A percentile compares a stretch with the other conserved stretches of the same genome.
Evolutionary conservation across 2,888 invertebrate genomes (phyloP).

Genomic region (Aleiodes leptofemur): DNA sequence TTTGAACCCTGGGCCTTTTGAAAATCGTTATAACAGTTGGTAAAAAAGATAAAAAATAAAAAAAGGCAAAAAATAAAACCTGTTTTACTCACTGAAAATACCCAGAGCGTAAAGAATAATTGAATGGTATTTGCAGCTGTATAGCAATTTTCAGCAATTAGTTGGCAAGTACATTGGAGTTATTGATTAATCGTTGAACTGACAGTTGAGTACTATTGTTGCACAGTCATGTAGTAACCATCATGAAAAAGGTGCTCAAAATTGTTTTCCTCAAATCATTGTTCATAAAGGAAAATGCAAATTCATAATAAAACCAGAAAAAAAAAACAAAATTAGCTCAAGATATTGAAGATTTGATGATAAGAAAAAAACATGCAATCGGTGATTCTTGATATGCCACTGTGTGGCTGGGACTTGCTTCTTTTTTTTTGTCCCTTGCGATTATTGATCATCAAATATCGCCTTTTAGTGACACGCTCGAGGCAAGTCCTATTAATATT

Average conservation of each 20-base stretch:
- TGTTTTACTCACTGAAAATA: too few relatives aligned
- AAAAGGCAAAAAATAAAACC: background rate
- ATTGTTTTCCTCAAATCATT: constrained; percentile 4
- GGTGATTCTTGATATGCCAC: background rate
- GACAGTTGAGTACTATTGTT: background rate
- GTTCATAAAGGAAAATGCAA: background rate
- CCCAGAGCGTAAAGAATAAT: background rate
- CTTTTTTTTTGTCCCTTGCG: background rate
- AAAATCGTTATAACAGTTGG: background rate
- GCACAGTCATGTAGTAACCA: background rate
- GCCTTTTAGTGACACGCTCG: constrained; percentile 31
- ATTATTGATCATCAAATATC: constrained; percentile 30
- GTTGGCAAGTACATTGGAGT: background rate
- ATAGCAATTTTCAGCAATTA: constrained; percentile 11
- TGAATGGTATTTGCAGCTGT: constrained; percentile 23
- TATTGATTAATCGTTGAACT: constrained; percentile 34
- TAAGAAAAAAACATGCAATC: background rate
- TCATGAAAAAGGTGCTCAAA: constrained; percentile 1
- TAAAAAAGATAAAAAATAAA: background rate
- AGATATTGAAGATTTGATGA: background rate
- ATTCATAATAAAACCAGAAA: background rate
- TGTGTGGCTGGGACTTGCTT: background rate
- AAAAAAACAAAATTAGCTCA: background rate
- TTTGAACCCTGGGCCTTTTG: background rate
- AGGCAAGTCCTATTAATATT: constrained; percentile 44